Conservation (phyloP, 2,888 invertebrate genomes). For the Drosophila atripex region DNA sequence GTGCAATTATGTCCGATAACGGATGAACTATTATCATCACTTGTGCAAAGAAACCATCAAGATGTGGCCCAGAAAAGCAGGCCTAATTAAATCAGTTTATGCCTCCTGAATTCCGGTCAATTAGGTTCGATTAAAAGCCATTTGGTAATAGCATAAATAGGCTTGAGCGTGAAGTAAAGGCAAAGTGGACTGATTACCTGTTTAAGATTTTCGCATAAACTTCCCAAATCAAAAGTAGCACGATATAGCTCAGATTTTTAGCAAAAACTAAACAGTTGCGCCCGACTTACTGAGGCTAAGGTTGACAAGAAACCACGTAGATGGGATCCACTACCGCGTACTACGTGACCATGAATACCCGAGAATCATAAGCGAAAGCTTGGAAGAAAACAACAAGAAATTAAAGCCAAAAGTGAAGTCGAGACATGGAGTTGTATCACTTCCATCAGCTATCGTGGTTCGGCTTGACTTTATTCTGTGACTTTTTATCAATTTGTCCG, state of each 20-base stretch:
- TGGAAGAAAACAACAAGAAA: conserved; percentile 21
- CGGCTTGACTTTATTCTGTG: conserved; percentile 44
- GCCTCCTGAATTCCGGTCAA: conserved; percentile 1
- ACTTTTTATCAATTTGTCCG: conserved; percentile 53
- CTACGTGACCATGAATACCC: conserved; percentile 29
- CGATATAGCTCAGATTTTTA: not conserved
- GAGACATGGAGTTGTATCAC: conserved; percentile 14
- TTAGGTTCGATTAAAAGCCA: conserved; percentile 12
- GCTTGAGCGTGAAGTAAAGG: not conserved
- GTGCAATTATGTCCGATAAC: conserved; percentile 32
- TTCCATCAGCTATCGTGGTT: conserved; percentile 22
- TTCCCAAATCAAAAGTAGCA: not conserved
- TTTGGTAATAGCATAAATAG: not conserved
- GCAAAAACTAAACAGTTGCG: not conserved
- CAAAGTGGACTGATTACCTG: not conserved
- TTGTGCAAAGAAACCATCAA: conserved; percentile 24
- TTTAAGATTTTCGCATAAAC: not conserved
- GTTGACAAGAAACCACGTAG: conserved; percentile 24
- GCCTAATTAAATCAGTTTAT: conserved; percentile 32
- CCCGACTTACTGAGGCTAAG: conserved; percentile 16
- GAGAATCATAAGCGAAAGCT: conserved; percentile 1
- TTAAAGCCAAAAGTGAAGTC: conserved; percentile 10
- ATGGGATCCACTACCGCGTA: conserved; percentile 13
- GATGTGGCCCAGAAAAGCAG: conserved; percentile 25
- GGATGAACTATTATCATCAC: conserved; percentile 29